These are phyloP conservation scores for Tetragonula clypearis DNA, from an alignment of 1,140 invertebrate genomes.

Conservation along the genomic window DNA sequence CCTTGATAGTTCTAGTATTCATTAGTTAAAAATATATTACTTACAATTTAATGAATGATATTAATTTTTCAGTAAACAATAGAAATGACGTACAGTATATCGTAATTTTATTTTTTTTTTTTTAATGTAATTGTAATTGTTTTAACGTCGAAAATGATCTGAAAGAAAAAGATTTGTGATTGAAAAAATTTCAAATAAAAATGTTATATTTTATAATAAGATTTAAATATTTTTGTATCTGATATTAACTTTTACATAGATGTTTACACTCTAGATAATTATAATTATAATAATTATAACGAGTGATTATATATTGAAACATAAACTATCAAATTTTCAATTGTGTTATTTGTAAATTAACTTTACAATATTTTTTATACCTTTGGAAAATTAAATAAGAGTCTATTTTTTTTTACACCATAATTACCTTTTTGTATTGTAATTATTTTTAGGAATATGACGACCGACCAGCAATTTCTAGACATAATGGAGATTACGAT, in stretches of 20 bases:
- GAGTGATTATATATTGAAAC: background rate
- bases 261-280: background rate
- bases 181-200: background rate
- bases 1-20: constrained; percentile 28
- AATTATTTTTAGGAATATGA: constrained; percentile 74
- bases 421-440: background rate
- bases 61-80: background rate
- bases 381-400: background rate
- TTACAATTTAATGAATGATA: constrained; percentile 11
- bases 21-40: constrained; percentile 19
- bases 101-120: background rate
- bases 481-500: constrained; percentile 76
- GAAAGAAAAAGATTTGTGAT: background rate
- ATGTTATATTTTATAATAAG: background rate
- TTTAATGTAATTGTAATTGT: background rate
- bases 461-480: constrained; percentile 65
- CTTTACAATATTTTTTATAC: background rate
- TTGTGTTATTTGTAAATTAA: background rate
- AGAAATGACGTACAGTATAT: no score
- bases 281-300: background rate
- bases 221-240: background rate
- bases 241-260: background rate
- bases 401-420: background rate
- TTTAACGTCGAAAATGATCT: background rate
- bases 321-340: background rate